Evolutionary conservation across 1,140 invertebrate species (phyloP).

Genomic region (Sycophila sp.): DNA sequence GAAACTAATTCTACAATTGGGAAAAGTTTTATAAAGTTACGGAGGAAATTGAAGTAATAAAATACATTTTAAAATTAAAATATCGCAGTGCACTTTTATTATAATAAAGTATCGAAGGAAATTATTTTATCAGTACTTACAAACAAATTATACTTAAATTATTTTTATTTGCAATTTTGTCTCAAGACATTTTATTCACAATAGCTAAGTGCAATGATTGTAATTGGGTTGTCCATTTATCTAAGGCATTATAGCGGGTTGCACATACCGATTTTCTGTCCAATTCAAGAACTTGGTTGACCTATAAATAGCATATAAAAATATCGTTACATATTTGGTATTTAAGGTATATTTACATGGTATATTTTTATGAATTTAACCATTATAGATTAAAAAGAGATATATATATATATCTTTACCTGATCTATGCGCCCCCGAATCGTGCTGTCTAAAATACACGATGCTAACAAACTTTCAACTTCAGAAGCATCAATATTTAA

Average conservation of each 20-base stretch:
- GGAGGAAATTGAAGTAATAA: too few relatives aligned
- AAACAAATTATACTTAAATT: conserved; percentile 28
- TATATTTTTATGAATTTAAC: too few relatives aligned
- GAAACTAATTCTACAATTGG: too few relatives aligned
- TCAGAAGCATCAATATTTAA: conserved; percentile 96
- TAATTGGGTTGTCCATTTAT: conserved; percentile 96
- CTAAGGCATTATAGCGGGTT: conserved; percentile 90
- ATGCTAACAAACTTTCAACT: conserved; percentile 97
- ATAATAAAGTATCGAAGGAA: conserved; percentile 15
- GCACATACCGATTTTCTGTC: conserved; percentile 83
- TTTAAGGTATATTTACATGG: background rate
- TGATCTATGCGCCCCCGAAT: conserved; percentile 97
- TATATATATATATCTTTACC: conserved; percentile 53
- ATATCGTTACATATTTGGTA: conserved; percentile 3
- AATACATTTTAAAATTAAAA: conserved; percentile 13
- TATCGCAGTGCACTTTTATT: conserved; percentile 31
- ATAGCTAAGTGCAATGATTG: conserved; percentile 88
- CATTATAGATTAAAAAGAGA: conserved; percentile 12
- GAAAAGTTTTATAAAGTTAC: too few relatives aligned
- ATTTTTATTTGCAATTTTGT: conserved; percentile 18
- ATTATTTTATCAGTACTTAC: conserved; percentile 32
- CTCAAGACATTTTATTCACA: conserved; percentile 86
- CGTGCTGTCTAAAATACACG: conserved; percentile 98
- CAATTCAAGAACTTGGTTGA: conserved; percentile 94
- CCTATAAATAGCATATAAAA: conserved; percentile 54